Base-by-base conservation (phyloP, 1,140 invertebrate genomes). In the Leucophenga varia region DNA sequence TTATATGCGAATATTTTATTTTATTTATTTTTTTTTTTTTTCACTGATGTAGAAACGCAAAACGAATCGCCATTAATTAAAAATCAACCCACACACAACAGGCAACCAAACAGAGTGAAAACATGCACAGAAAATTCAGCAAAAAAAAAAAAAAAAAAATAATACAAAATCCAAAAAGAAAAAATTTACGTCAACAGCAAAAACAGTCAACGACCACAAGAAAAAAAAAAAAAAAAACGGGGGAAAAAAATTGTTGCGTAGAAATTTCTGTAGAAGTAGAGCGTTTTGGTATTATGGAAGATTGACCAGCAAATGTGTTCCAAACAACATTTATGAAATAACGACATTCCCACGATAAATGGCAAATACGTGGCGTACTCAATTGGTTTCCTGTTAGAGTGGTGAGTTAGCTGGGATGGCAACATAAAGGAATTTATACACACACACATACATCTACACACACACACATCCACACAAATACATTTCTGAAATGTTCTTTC, bases 1-100 rank as follows among this genome's bases (percentile, higher is more conserved):
- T n/a, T n/a, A n/a, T n/a, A n/a, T n/a, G n/a, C n/a, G n/a, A n/a
- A n/a, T n/a, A n/a, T n/a, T n/a, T n/a, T n/a, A n/a, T n/a, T n/a
- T n/a, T n/a, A n/a, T n/a, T n/a, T n/a, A n/a, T n/a, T n/a, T n/a
- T n/a, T n/a, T n/a, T n/a, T n/a, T n/a, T n/a, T n/a, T n/a, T n/a
- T n/a, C n/a, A n/a, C 46, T 46, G 44, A 56, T n/a, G n/a, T n/a
- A n/a, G n/a, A n/a, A n/a, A n/a, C 49, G 55, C 47, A 63, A 63
- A 63, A 47, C 49, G 45, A 63, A 63, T 55, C 60, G 56, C 53
- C 55, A 63, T 63, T 59, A 63, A 63, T 63, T 63, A 58, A 55
- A 58, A 63, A 58, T 63, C 59, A 49, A 48, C 59, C 55, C 54
- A 63, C 55, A 61, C 38, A 59, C 53, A 60, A 40, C 42, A 43